Evolutionary conservation across 2,113 vertebrate genomes (phyloP).

Genomic region (Anarhynchus alexandrinus): DNA sequence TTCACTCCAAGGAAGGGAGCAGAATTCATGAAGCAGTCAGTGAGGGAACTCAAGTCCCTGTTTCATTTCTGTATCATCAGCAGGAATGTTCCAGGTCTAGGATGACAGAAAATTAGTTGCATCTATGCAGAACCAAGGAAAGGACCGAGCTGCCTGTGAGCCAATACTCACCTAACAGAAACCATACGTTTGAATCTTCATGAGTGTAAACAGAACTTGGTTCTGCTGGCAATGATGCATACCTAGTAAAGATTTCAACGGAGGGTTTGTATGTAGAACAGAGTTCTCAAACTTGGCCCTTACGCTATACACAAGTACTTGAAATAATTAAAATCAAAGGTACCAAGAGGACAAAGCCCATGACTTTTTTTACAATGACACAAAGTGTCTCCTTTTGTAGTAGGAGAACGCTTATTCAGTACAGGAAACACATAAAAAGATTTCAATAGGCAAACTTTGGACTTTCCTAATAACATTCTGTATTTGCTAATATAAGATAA

Average conservation of each 20-base stretch:
- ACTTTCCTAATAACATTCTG: neutral
- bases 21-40: neutral
- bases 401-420: neutral
- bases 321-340: neutral
- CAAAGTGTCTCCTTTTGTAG: neutral
- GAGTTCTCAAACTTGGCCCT: neutral
- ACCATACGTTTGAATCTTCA: neutral
- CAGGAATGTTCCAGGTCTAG: neutral
- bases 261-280: neutral
- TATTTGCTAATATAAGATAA: conserved; percentile 23
- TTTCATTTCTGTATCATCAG: neutral
- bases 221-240: neutral
- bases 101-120: neutral
- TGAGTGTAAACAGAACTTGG: neutral
- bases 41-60: neutral
- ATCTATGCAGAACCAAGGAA: neutral
- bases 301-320: neutral
- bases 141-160: neutral
- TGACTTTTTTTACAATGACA: neutral
- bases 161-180: neutral
- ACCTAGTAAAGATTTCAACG: neutral
- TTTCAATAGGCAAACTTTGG: neutral
- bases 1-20: neutral
- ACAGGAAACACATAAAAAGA: neutral
- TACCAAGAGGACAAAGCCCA: neutral